These are phyloP conservation scores for Pagrus major DNA, from an alignment of 2,113 vertebrate species.

Conservation along the genomic window DNA sequence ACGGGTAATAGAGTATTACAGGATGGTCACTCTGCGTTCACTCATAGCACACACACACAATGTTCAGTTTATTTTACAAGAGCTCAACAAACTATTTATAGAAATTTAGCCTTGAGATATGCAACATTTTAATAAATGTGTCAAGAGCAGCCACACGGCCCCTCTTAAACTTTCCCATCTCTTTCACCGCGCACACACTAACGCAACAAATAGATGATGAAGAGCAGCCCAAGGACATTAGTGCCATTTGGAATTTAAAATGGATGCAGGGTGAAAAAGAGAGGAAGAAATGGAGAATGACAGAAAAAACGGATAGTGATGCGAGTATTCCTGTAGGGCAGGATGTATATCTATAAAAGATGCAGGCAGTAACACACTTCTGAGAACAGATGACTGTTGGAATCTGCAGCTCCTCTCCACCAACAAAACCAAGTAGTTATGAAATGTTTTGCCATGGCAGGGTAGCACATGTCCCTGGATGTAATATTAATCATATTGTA, in stretches of 20 bases:
- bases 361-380: constrained; percentile 43
- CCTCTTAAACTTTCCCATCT: constrained; percentile 45
- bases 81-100: constrained; percentile 37
- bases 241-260: constrained; percentile 71
- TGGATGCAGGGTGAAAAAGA: constrained; percentile 47
- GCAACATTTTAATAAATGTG: constrained; percentile 56
- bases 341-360: constrained; percentile 58
- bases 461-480: constrained; percentile 29
- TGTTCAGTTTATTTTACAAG: constrained; percentile 11
- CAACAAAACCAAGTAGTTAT: constrained; percentile 28
- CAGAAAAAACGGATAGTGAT: constrained; percentile 50
- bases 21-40: neutral
- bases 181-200: neutral
- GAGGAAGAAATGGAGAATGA: constrained; percentile 60
- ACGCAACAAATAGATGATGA: constrained; percentile 55
- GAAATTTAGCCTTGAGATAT: constrained; percentile 30
- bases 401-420: constrained; percentile 13
- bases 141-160: constrained; percentile 32
- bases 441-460: constrained; percentile 53
- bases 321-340: constrained; percentile 57
- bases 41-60: neutral
- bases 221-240: constrained; percentile 69
- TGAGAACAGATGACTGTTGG: constrained; percentile 48
- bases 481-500: constrained; percentile 57
- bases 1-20: neutral